A percentile compares a stretch with the other conserved stretches of the same genome.
Evolutionary conservation across 1,140 invertebrate genomes (phyloP).

Genomic region (Sarcophaga peregrina): DNA sequence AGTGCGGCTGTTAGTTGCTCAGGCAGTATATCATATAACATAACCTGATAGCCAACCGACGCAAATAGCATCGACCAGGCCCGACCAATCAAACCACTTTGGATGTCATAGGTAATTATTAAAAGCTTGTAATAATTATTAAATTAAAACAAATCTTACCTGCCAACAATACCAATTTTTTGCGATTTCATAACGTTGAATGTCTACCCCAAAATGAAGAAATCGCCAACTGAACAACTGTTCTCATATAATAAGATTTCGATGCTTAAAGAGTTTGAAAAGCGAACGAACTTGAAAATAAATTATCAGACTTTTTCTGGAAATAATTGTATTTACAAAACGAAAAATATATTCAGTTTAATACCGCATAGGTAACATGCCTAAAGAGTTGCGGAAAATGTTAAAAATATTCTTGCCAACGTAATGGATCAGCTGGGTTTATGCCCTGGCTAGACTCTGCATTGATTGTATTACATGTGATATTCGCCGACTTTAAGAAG

Average conservation of each 20-base stretch:
- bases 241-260: neutral
- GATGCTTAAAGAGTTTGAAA: neutral
- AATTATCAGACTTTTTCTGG: neutral
- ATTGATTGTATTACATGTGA: too few relatives aligned
- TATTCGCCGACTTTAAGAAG: too few relatives aligned
- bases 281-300: neutral
- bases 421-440: too few relatives aligned
- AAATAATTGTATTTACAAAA: too few relatives aligned
- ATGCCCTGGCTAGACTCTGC: too few relatives aligned
- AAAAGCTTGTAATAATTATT: neutral
- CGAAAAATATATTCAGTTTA: too few relatives aligned
- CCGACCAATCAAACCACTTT: conserved; percentile 89
- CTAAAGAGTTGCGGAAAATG: too few relatives aligned
- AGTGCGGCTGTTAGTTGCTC: conserved; percentile 80
- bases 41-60: conserved; percentile 85
- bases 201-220: neutral
- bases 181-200: conserved; percentile 60
- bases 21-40: conserved; percentile 83
- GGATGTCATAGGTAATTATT: neutral
- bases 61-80: conserved; percentile 97
- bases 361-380: too few relatives aligned
- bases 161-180: conserved; percentile 78
- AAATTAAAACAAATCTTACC: conserved; percentile 18
- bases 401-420: too few relatives aligned
- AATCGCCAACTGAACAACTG: too few relatives aligned